Base-by-base conservation (phyloP, 92 coral and sea anemone genomes). In the Hydrozoanthus gracilis region DNA sequence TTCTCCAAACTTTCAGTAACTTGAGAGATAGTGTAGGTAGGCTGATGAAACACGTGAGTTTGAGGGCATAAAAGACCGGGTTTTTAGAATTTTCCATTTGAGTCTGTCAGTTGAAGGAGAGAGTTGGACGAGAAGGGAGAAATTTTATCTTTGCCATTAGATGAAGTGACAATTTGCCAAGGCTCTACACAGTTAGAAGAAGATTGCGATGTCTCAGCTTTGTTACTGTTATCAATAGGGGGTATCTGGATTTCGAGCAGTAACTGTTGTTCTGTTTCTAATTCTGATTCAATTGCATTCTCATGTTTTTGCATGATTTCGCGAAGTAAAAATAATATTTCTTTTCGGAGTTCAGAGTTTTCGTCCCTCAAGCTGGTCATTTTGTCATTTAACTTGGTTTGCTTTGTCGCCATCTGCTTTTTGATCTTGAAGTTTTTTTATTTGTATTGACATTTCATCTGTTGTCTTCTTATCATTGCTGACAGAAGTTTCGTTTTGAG, bases 1-100 rank as follows among this genome's bases (percentile, higher is more conserved):
- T n/a, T 77, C 3, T 56, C 67, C 16, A 61, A 58, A 55, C 69
- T 45, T 61, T 77, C 12, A 17, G 45, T 61, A 77, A 44, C 39
- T 73, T 73, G 56, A 73, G 77, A 73, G 46, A 73, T 49, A 54
- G 70, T 77, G 83, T 77, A 56, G 46, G 83, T 77, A 13, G 67
- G 5, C 69, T 58, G 27, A 44, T 77, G 83, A 12, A 44, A 11
- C 68, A 56, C 50, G 13, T 44, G 68, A 39, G 13, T 77, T 20
- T 60, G 27, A 39, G 82, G 82, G 51, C 52, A 77, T 54, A 77
- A 35, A 39, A 77, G 27, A 44, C 55, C 54, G 48, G 51, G 68
- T 58, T 56, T 77, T 39, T 56, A 56, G 51, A 77, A 77, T 77
- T 76, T 55, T 15, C 82, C 82, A 35, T 77, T 77, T 11, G 82